phyloP scores from a whole-genome alignment of 1,140 invertebrate species.

The Oryzaephilus surinamensis region DNA sequence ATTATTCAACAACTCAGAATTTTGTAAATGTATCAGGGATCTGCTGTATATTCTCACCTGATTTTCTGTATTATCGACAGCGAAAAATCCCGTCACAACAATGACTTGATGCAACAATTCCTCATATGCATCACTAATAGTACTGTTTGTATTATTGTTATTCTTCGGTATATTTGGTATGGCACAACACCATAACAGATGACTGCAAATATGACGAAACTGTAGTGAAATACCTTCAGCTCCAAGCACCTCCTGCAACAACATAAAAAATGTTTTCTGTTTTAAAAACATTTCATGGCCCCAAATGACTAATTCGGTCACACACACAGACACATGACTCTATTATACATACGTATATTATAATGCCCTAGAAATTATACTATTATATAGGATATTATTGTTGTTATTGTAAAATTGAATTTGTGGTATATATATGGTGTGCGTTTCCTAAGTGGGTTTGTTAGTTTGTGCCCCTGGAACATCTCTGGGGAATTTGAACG shows the following conservation, averaged over 20 bases:
- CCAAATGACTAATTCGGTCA: too few species aligned
- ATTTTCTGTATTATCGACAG: slow-evolving; percentile 67
- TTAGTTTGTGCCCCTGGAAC: too few species aligned
- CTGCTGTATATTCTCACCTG: too few species aligned
- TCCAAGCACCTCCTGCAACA: slow-evolving; percentile 66
- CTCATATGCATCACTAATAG: slow-evolving; percentile 25
- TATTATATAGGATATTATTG: too few species aligned
- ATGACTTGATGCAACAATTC: slow-evolving; percentile 64
- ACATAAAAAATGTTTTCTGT: slow-evolving; percentile 16
- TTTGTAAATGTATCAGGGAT: too few species aligned
- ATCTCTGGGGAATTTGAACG: too few species aligned
- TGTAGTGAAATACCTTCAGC: slow-evolving; percentile 77
- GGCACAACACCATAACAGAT: slow-evolving; percentile 71
- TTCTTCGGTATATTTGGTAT: slow-evolving; percentile 38
- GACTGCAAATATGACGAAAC: slow-evolving; percentile 77
- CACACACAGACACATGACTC: too few species aligned
- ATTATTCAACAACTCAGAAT: neutral
- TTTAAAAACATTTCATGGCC: neutral
- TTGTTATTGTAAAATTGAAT: too few species aligned
- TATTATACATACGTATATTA: too few species aligned
- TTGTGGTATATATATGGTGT: too few species aligned
- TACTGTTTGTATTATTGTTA: slow-evolving; percentile 24
- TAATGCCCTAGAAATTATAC: too few species aligned
- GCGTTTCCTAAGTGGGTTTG: too few species aligned
- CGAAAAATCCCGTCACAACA: slow-evolving; percentile 69